A percentile compares a stretch with the other conserved stretches of the same genome.
These are phyloP conservation scores for Oryzias celebensis DNA, from an alignment of 2,113 vertebrate species.

Conservation along the genomic window DNA sequence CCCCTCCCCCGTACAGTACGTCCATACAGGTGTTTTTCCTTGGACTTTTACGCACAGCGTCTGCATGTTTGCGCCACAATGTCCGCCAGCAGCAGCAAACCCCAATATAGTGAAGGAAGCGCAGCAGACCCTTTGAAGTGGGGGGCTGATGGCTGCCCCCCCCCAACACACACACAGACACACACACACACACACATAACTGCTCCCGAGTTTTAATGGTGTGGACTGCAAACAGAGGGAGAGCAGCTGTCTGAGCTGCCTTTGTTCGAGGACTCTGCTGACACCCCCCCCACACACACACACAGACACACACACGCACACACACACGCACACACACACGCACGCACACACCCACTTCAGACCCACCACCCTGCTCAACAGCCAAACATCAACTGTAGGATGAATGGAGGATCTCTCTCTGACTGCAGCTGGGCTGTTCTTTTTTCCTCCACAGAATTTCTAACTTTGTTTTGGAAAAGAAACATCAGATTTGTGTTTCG, in stretches of 20 bases:
- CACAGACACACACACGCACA: too few species aligned
- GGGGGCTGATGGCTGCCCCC: not conserved
- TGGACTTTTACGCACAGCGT: conserved; percentile 14
- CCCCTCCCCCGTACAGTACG: not conserved
- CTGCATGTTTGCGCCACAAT: conserved; percentile 34
- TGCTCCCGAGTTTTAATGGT: conserved; percentile 50
- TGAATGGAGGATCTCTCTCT: too few species aligned
- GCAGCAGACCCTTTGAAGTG: conserved; percentile 62
- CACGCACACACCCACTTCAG: conserved; percentile 19
- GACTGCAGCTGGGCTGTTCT: too few species aligned
- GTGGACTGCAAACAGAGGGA: conserved; percentile 33
- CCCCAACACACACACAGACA: too few species aligned
- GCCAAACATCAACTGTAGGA: conserved; percentile 35
- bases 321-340: too few species aligned
- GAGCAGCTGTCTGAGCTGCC: conserved; percentile 66
- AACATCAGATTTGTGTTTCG: too few species aligned
- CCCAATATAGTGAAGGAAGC: conserved; percentile 44
- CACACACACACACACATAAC: conserved; percentile 28
- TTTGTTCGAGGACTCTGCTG: conserved; percentile 55
- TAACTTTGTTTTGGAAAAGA: too few species aligned
- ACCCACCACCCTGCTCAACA: conserved; percentile 47
- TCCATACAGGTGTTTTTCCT: conserved; percentile 36
- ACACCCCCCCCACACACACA: not conserved
- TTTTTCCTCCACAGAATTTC: too few species aligned
- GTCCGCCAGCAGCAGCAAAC: conserved; percentile 27